Base-by-base conservation (phyloP, 2,797 vertebrate genomes). In the Leptodactylus fallax region DNA sequence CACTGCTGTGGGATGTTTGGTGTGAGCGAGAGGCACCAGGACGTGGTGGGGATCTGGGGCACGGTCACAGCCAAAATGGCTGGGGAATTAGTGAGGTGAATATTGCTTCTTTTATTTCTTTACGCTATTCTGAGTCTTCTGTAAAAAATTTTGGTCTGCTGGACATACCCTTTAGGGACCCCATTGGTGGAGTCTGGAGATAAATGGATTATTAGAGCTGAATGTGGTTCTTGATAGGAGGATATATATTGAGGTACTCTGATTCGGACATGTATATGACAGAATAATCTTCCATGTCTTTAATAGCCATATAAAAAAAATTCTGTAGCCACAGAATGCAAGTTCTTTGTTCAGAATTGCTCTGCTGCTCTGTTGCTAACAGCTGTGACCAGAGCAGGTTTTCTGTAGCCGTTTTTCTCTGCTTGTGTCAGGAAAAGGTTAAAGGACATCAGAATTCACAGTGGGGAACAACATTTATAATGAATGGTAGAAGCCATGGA, bases 391-490 rank as follows among this genome's bases (percentile, higher is more conserved):
- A 80, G 51, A 60, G 17, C 47, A 1, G 21, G 19, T 76, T 76
- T 61, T 23, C 58, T 56, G 19, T 12, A 83, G 58, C 65, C 14
- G 65, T 79, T 61, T 21, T 71, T 47, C n/a, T 65, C 69, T 87
- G 13, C 19, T 60, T 65, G 61, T 79, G 71, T 67, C 87, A 53
- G n/a, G 21, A 79, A 82, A 85, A 85, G 87, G 81, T 85, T 85
- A 88, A 79, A 88, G 87, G 81, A 79, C 81, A 79, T 80, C 17
- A 60, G 81, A 84, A 88, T 21, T 10, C 17, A 47, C 87, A 85
- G 27, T 45, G 81, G 61, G 76, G 76, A 76, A 61, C 76, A 79
- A 53, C 76, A 88, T 84, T 79, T 85, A 79, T 83, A 77, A 76
- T 51, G 49, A 76, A 76, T 76, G 47, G 47, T 12, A 13, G 72